Percentiles rank a stretch among this genome's conserved stretches.
Conservation (phyloP, 2,797 vertebrate species). For the Poliocrania exsul region DNA sequence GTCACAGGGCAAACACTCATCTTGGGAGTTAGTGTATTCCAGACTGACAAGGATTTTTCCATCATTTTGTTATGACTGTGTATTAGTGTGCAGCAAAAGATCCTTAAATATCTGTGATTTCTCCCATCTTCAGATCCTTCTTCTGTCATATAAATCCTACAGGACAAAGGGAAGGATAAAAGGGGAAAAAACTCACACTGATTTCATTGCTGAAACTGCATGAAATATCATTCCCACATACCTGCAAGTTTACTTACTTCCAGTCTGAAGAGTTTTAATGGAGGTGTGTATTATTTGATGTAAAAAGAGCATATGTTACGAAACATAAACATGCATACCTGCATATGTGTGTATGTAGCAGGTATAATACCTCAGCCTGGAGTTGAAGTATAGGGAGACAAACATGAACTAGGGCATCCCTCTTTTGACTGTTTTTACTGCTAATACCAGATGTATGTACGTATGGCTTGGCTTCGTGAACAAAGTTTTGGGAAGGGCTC, state of each 20-base stretch:
- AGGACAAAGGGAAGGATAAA: neutral
- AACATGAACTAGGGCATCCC: neutral
- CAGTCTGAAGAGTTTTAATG: neutral
- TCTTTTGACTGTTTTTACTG: neutral
- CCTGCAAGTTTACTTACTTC: neutral
- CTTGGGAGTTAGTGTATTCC: neutral
- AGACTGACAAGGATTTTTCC: neutral
- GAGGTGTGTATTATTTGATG: neutral
- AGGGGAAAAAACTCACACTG: accelerated
- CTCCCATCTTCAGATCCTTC: neutral
- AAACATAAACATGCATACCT: neutral
- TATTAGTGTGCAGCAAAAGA: neutral
- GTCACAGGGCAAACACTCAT: neutral
- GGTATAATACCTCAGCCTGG: neutral
- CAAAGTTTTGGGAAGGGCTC: too few relatives aligned
- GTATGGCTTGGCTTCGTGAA: too few relatives aligned
- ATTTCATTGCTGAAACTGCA: neutral
- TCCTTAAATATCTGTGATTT: neutral
- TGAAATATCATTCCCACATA: neutral
- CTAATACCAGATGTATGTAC: neutral
- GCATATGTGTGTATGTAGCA: neutral
- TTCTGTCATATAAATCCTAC: neutral
- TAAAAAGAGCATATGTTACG: neutral
- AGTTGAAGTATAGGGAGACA: neutral
- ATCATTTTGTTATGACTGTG: neutral